A percentile compares a stretch with the other conserved stretches of the same genome.
phyloP scores from a whole-genome alignment of 2,888 invertebrate genomes.

The Gandaritis pyraliata region DNA sequence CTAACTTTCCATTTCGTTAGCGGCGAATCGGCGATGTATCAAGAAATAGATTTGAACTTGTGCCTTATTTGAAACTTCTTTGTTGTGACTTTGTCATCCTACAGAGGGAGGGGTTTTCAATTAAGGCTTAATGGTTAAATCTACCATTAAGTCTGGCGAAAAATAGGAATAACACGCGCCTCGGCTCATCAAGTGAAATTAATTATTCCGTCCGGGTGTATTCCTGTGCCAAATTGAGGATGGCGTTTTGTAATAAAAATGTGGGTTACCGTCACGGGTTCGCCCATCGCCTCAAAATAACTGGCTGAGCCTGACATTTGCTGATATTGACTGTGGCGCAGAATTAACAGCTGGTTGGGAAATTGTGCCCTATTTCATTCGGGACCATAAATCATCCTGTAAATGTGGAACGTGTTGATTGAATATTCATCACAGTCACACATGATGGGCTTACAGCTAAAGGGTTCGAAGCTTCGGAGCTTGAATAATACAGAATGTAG shows the following conservation, averaged over 20 bases:
- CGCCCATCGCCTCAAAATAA: constrained; percentile 38
- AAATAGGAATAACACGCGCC: constrained; percentile 47
- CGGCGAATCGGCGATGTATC: constrained; percentile 17
- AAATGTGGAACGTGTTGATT: constrained; percentile 30
- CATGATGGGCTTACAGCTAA: constrained; percentile 28
- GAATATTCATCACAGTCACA: constrained; percentile 34
- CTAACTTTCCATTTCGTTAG: constrained; percentile 23
- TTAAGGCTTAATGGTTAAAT: constrained; percentile 38
- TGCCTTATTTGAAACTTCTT: constrained; percentile 25
- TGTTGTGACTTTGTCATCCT: constrained; percentile 28
- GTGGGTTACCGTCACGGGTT: constrained; percentile 48
- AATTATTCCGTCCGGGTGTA: constrained; percentile 54
- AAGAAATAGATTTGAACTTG: constrained; percentile 19
- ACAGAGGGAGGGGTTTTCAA: constrained; percentile 23
- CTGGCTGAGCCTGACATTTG: constrained; percentile 31
- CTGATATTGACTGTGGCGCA: constrained; percentile 41
- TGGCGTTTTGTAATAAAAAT: constrained; percentile 52
- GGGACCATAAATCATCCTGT: constrained; percentile 23
- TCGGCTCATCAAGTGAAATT: constrained; percentile 50
- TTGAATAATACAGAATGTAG: constrained; percentile 23
- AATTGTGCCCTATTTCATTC: constrained; percentile 35
- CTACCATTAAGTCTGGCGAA: constrained; percentile 39
- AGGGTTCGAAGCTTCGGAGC: background rate
- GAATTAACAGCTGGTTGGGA: constrained; percentile 43
- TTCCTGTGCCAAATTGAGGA: constrained; percentile 57